These are phyloP conservation scores for Stomatorhinus ivindoensis DNA, from an alignment of 2,113 vertebrate genomes.

Conservation along the genomic window DNA sequence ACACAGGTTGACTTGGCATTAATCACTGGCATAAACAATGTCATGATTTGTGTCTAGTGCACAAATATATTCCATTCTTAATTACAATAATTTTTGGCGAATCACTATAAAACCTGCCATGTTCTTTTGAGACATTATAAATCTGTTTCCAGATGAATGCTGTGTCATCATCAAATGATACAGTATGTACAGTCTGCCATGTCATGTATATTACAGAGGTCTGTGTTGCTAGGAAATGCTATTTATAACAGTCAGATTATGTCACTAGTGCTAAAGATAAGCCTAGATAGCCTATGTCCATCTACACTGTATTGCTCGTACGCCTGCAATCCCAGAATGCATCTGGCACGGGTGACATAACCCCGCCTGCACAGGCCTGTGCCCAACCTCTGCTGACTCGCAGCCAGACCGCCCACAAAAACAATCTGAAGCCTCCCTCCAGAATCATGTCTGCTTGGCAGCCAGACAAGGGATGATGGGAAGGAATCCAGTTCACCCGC, in stretches of 20 bases:
- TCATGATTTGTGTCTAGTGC: background rate
- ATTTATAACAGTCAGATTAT: background rate
- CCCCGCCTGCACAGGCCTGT: background rate
- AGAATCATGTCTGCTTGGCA: background rate
- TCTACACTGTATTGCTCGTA: background rate
- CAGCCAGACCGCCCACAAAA: background rate
- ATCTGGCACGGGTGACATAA: background rate
- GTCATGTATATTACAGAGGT: background rate
- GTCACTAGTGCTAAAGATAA: background rate
- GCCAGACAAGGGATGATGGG: background rate
- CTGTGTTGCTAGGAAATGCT: background rate
- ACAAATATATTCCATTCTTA: background rate
- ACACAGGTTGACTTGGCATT: background rate
- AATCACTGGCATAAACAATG: background rate
- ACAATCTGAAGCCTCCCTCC: background rate
- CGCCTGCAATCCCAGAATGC: background rate
- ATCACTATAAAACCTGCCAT: background rate
- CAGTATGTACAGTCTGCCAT: background rate
- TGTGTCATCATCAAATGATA: background rate
- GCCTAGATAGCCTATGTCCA: background rate
- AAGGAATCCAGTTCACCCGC: background rate
- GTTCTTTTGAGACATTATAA: background rate
- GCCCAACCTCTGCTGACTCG: background rate
- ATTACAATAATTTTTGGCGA: background rate
- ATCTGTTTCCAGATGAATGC: background rate